Percentiles rank a stretch among this genome's conserved stretches.
phyloP scores from a whole-genome alignment of 2,113 vertebrate genomes.

The Okapia johnstoni region DNA sequence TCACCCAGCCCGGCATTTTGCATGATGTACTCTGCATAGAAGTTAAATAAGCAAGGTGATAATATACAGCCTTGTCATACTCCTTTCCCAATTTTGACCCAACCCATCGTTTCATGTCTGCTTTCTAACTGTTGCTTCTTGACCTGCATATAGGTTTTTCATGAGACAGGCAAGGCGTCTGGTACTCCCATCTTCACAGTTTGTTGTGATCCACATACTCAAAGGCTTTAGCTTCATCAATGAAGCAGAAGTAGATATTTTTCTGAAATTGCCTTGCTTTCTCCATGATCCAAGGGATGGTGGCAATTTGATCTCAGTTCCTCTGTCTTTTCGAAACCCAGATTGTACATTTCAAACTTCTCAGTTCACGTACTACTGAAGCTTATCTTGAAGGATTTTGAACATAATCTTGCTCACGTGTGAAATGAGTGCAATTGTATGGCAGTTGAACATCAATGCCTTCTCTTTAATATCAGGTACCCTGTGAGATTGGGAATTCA shows the following conservation, averaged over 20 bases:
- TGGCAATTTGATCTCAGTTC: not conserved
- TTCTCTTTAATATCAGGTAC: not conserved
- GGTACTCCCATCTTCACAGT: not conserved
- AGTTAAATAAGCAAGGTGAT: not conserved
- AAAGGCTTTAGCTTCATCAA: not conserved
- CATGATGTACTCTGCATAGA: not conserved
- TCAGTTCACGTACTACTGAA: not conserved
- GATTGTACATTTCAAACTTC: not conserved
- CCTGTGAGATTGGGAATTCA: not conserved
- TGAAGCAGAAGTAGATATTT: not conserved
- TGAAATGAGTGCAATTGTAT: not conserved
- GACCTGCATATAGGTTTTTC: not conserved
- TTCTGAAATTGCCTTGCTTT: not conserved
- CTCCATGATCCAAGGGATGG: not conserved
- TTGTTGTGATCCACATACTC: not conserved
- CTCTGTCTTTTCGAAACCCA: not conserved
- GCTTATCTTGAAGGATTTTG: not conserved
- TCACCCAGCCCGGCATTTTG: too few relatives aligned
- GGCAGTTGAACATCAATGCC: not conserved
- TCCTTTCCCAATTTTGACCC: not conserved
- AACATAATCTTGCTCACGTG: not conserved
- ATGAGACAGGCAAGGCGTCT: not conserved
- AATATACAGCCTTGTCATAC: not conserved
- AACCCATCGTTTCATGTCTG: not conserved
- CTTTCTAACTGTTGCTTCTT: not conserved